Evolutionary conservation across 2,113 vertebrate species (phyloP).

Genomic region (Craseonycteris thonglongyai): DNA sequence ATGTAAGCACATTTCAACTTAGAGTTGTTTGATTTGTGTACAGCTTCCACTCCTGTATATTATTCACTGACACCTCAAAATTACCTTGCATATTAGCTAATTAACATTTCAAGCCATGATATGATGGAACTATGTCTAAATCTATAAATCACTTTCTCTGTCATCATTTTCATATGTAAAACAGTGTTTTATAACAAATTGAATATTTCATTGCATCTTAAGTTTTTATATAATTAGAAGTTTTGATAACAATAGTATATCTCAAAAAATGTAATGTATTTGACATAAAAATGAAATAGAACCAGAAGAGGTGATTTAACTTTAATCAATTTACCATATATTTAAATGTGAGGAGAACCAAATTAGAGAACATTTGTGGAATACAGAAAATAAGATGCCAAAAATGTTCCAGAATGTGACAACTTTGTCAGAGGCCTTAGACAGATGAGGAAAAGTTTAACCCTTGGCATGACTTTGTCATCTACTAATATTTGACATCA

Average conservation of each 20-base stretch:
- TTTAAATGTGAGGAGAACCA: not conserved
- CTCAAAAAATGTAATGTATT: not conserved
- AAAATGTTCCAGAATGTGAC: not conserved
- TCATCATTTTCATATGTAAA: not conserved
- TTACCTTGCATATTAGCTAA: not conserved
- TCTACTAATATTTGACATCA: not conserved
- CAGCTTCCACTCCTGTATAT: not conserved
- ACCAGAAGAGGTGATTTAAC: not conserved
- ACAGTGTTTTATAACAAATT: not conserved
- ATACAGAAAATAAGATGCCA: not conserved
- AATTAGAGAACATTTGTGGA: not conserved
- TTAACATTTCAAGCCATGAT: not conserved
- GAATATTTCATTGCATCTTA: not conserved
- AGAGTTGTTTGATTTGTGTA: not conserved
- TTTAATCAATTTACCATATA: not conserved
- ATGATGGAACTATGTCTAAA: not conserved
- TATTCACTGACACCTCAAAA: not conserved
- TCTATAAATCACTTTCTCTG: not conserved
- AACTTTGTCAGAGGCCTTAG: not conserved
- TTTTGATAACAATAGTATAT: not conserved
- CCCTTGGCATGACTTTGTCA: not conserved
- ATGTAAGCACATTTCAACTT: not conserved
- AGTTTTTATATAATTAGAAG: not conserved
- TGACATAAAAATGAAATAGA: not conserved
- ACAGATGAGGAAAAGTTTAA: not conserved